Base-by-base conservation (phyloP, 2,888 invertebrate species). In the Nowickia ferox region DNA sequence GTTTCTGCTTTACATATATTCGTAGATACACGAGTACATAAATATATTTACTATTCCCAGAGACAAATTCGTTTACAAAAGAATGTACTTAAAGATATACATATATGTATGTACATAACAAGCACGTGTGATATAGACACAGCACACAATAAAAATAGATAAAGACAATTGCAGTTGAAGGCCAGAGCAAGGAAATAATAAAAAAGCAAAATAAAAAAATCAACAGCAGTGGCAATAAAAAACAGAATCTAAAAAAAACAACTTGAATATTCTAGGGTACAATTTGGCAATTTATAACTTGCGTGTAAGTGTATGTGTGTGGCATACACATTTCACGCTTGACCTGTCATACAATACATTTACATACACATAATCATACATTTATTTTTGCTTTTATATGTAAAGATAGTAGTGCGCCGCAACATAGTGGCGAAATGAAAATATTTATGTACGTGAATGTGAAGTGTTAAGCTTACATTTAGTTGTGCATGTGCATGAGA, bases 201-300 rank as follows among this genome's bases (percentile, higher is more conserved):
- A 44, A 53, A 6, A 30, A n/a, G 4, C 0, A n/a, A 19, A 5
- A 51, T 61, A 10, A 57, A 30, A 17, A 30, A 30, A 30, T 6
- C 53, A 53, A 44, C 17, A 51, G 59, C 42, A 65, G 13, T 22
- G 11, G 55, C 17, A 66, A 40, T 61, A 51, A 72, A 71, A 72
- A 72, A 51, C 15, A 71, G 55, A 71, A 11, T 51, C 69, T 65
- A 71, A 57, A 53, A n/a, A 65, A 65, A 66, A 65, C 15, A 53
- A 40, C 11, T 53, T 11, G 22, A 42, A 78, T 44, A 80, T 84
- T 80, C 69, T 79, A 65, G 63, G 55, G 75, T 69, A 75, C 68
- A 86, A 82, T 76, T 83, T 79, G 71, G 74, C 71, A 66, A 83
- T 66, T 59, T 69, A 69, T 57, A 61, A 68, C 17, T 15, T 42